These are phyloP conservation scores for Tenthredo amoena DNA, from an alignment of 2,888 invertebrate species.

Conservation along the genomic window DNA sequence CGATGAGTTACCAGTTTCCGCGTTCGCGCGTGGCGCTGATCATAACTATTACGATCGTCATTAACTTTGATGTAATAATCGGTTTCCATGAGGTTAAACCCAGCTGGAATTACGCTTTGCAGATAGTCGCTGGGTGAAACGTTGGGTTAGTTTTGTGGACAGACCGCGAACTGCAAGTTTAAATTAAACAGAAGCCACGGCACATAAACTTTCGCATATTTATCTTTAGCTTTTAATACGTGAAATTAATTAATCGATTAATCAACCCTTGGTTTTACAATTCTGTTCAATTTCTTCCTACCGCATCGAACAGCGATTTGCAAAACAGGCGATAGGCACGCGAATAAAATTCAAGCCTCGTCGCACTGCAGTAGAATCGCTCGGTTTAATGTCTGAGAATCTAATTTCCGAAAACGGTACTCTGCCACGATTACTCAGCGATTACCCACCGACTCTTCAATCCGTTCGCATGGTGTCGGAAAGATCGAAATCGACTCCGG, in stretches of 20 bases:
- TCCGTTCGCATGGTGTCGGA: conserved; percentile 13
- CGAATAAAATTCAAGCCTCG: not conserved
- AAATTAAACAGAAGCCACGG: not conserved
- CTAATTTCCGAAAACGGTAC: conserved; percentile 33
- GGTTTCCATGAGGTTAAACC: not conserved
- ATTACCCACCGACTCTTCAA: conserved; percentile 17
- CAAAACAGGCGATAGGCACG: not conserved
- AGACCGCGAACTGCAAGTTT: not conserved
- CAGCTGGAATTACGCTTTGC: not conserved
- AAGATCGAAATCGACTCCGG: not conserved
- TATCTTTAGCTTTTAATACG: not conserved
- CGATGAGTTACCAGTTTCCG: conserved; percentile 15
- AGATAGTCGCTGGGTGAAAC: not conserved
- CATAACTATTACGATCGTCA: conserved; percentile 24
- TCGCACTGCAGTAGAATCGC: conserved; percentile 3
- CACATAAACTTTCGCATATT: not conserved
- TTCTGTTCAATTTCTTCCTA: not conserved
- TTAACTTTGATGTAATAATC: conserved; percentile 21
- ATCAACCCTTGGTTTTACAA: not conserved
- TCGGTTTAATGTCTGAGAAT: conserved; percentile 8
- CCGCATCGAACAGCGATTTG: too few species aligned
- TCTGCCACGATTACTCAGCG: conserved; percentile 6
- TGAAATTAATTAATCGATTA: not conserved
- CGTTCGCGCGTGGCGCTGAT: conserved; percentile 28
- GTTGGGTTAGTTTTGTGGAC: not conserved